Evolutionary conservation across 2,888 invertebrate species (phyloP), one percentile per base, ranked within the genome.

Genomic region (Sphecodes monilicornis): DNA sequence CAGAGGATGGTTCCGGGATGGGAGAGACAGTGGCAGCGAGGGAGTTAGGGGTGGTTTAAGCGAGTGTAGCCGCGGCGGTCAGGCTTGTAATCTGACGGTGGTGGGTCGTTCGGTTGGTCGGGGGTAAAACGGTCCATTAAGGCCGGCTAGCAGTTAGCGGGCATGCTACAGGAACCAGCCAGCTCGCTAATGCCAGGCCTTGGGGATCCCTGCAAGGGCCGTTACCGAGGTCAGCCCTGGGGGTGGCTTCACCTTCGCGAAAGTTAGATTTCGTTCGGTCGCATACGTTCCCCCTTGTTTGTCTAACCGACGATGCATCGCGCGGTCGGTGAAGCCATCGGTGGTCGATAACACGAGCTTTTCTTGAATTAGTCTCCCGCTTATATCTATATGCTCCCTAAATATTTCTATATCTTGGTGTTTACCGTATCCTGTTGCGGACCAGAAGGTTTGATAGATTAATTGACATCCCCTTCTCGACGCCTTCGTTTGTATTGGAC

Each of bases 121-220:
- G 88, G 64, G 87, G 85, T 88, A 90, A 91, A 92, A 91, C 88
- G 91, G 86, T 88, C 91, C 91, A 91, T 91, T 91, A 91, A 91
- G 90, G 89, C 82, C 74, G 86, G 89, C 79, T 77, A 84, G 90
- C 82, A 86, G 90, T 91, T 91, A 90, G 89, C 86, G 88, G 87
- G 71, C 72, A 74, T 78, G 86, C 85, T 75, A 78, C 79, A 91
- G 90, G 89, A 91, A 90, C 70, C 90, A 83, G 85, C 84, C 82
- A 78, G 91, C 89, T 90, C 88, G 86, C 89, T 91, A 90, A 91
- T 91, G 90, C 81, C 80, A 60, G 64, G 74, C 66, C 68, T 74
- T 43, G 54, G 73, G 75, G 70, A 86, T 57, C 80, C 81, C 78
- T 71, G 83, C 43, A 84, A 88, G 80, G 82, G 82, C 82, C 68